Evolutionary conservation across 35 echinoderm and acorn worm species (phyloP).

Genomic region (Lytechinus variegatus): DNA sequence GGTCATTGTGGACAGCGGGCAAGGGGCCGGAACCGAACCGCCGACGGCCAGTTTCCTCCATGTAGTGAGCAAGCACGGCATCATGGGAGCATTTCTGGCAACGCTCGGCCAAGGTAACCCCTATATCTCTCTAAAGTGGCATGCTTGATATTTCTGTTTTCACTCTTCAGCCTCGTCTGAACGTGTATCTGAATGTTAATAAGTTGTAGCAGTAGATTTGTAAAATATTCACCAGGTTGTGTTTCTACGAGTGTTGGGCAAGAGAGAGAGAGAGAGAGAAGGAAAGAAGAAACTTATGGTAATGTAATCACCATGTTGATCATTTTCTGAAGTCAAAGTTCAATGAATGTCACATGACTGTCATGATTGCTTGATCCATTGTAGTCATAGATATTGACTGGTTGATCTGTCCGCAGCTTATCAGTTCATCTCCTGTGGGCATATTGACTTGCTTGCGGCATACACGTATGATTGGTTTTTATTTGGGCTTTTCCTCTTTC

Average conservation of each 20-base stretch:
- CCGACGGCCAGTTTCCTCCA: constrained; percentile 53
- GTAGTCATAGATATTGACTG: background rate
- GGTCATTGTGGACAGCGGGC: constrained; percentile 27
- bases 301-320: background rate
- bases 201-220: background rate
- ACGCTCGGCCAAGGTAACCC: constrained; percentile 41
- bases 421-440: background rate
- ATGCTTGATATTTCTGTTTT: background rate
- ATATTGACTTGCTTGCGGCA: background rate
- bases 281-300: no score
- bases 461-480: background rate
- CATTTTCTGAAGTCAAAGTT: background rate
- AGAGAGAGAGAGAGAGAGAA: background rate
- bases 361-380: background rate
- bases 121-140: background rate
- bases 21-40: constrained; percentile 2
- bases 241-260: background rate
- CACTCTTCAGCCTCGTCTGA: background rate
- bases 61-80: constrained; percentile 52
- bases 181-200: background rate
- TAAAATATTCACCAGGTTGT: background rate
- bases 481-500: background rate
- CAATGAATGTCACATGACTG: background rate
- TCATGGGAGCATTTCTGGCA: constrained; percentile 51
- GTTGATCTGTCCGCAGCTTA: background rate